phyloP scores from a whole-genome alignment of 1,140 invertebrate genomes.

The Eriocheir sinensis region DNA sequence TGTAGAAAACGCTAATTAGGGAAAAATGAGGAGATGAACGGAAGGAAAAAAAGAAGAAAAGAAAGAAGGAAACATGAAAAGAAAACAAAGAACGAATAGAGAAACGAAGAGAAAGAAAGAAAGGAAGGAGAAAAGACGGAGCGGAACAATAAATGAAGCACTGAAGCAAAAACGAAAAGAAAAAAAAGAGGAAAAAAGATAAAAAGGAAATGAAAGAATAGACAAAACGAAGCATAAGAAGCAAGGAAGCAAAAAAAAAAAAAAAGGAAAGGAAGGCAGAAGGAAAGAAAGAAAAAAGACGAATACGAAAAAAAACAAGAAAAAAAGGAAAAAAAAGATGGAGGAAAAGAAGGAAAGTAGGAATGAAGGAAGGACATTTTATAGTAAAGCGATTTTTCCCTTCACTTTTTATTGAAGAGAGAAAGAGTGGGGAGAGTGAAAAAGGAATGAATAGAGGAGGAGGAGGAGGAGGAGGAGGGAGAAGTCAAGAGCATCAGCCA shows the following conservation, averaged over 20 bases:
- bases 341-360: conserved; percentile 2
- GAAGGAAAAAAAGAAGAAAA: no score
- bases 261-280: not conserved
- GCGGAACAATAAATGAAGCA: not conserved
- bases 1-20: not conserved
- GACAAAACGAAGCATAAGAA: no score
- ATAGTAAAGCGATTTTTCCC: no score
- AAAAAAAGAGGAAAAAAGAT: not conserved
- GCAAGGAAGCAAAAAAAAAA: not conserved
- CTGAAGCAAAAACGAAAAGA: not conserved
- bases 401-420: no score
- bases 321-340: not conserved
- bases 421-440: no score
- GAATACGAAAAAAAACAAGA: not conserved
- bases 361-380: no score
- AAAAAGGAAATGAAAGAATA: not conserved
- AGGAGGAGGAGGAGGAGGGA: not conserved
- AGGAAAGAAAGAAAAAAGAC: no score
- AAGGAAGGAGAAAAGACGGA: not conserved
- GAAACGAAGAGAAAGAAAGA: not conserved
- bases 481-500: no score
- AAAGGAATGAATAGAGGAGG: no score
- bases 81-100: not conserved
- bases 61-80: no score
- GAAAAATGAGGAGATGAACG: no score